These are phyloP conservation scores for Apodemus agrarius DNA, from an alignment of 2,797 vertebrate genomes.

Conservation along the genomic window DNA sequence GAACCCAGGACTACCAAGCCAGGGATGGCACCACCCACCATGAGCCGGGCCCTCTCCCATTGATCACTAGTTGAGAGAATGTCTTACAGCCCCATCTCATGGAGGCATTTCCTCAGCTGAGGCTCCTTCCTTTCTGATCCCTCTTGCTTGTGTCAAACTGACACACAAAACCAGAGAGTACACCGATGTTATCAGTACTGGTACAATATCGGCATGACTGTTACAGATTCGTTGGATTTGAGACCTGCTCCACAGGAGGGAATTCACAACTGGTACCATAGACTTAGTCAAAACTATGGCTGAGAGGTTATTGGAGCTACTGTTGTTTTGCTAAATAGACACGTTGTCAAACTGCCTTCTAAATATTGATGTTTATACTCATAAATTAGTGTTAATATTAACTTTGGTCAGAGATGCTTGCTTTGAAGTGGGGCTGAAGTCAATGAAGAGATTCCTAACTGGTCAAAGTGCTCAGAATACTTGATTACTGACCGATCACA, in stretches of 20 bases:
- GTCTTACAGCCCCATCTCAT: not conserved
- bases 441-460: not conserved
- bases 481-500: not conserved
- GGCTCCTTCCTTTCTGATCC: not conserved
- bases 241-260: not conserved
- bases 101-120: not conserved
- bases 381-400: not conserved
- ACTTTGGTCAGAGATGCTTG: not conserved
- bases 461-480: not conserved
- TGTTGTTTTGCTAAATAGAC: not conserved
- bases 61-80: not conserved
- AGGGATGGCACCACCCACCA: not conserved
- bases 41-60: not conserved
- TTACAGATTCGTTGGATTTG: not conserved
- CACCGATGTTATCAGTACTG: not conserved
- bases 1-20: not conserved
- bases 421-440: not conserved
- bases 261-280: not conserved
- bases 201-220: not conserved
- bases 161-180: not conserved
- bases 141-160: not conserved
- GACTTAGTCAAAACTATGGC: not conserved
- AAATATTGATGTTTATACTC: not conserved
- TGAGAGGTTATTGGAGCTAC: not conserved
- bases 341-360: not conserved